Base-by-base conservation (phyloP, 2,888 invertebrate genomes). In the Ornithoptera priamus region DNA sequence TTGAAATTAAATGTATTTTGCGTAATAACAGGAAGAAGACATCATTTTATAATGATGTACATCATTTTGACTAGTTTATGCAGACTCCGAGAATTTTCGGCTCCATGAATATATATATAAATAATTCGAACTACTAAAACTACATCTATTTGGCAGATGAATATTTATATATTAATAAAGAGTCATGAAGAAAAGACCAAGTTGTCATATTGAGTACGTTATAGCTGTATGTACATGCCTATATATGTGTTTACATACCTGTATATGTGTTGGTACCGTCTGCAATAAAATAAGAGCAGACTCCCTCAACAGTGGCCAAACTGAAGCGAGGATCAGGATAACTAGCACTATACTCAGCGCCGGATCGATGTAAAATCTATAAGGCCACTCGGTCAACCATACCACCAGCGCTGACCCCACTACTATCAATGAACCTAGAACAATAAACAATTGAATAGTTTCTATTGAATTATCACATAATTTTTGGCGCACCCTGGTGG, bases 251-350 rank as follows among this genome's bases (percentile, higher is more conserved):
- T 22, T 62, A 46, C 82, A 81, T 71, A 94, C 95, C 92, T 98
- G 97, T 82, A 99, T 98, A 88, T 99, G 99, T 20, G 98, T 98
- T 65, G 99, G 99, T 71, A 99, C 99, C n/a, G 99, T 99, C 92
- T 99, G 99, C 64, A 99, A 93, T 72, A 99, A 92, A 81, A 99
- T 99, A 74, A 98, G 93, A 5, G 99, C 98, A 0, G 99, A 99
- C 87, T 99, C 99, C 78, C 97, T 95, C 65, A 99, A 92, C 74
- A 98, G 90, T 8, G 98, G 98, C 98, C 98, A 98, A 20, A 98
- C 97, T 0, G 97, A 97, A 74, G 95, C 95, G 74, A 98, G 90
- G 75, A 98, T 98, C 61, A 98, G 93, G 53, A 96, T 88, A 15
- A 99, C 98, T 81, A 99, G 94, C 57, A 98, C 92, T 81, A 99